phyloP scores from a whole-genome alignment of 2,888 invertebrate genomes.

The Chironomus tentans region DNA sequence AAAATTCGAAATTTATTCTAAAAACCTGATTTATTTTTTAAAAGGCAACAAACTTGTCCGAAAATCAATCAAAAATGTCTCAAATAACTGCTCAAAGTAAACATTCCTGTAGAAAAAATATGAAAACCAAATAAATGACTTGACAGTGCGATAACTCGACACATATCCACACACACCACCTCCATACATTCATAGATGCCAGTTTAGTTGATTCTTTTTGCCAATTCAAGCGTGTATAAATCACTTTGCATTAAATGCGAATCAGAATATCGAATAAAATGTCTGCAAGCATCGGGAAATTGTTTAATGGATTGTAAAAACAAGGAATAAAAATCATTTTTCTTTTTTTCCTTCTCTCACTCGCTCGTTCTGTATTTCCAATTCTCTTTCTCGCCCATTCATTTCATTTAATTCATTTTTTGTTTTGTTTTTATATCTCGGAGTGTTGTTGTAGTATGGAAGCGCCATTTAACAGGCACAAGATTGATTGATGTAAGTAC shows the following conservation, averaged over 20 bases:
- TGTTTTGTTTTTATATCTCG: background rate
- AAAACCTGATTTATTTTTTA: too few relatives aligned
- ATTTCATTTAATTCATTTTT: background rate
- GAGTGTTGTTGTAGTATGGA: background rate
- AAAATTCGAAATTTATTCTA: too few relatives aligned
- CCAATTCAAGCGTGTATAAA: slow-evolving; percentile 14
- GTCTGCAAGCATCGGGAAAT: slow-evolving; percentile 1
- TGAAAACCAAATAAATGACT: too few relatives aligned
- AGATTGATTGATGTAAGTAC: background rate
- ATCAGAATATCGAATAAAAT: background rate
- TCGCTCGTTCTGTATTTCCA: background rate
- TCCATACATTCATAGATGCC: background rate
- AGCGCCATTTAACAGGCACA: background rate
- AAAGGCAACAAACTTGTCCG: too few relatives aligned
- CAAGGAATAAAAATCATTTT: slow-evolving; percentile 7
- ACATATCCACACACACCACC: background rate
- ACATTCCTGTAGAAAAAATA: too few relatives aligned
- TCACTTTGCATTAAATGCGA: slow-evolving; percentile 24
- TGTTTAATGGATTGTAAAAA: slow-evolving; percentile 25
- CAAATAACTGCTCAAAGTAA: too few relatives aligned
- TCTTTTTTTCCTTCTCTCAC: background rate
- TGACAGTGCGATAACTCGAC: too few relatives aligned
- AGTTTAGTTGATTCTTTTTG: background rate
- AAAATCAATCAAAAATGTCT: too few relatives aligned
- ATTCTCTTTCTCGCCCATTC: slow-evolving; percentile 5